Evolutionary conservation across 2,888 invertebrate genomes (phyloP), one percentile per base, ranked within the genome.

Genomic region (Agonum fuliginosum): DNA sequence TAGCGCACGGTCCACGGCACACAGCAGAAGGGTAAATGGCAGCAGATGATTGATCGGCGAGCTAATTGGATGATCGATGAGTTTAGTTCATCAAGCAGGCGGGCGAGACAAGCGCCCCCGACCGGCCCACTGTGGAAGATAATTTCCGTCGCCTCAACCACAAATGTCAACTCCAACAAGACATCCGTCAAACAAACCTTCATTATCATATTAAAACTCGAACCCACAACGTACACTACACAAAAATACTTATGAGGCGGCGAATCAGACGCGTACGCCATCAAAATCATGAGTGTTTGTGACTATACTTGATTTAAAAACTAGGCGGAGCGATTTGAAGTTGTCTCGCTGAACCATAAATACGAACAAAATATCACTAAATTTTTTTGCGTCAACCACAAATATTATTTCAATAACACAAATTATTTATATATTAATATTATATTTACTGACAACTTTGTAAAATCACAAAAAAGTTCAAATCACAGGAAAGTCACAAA

Each of bases 41-140:
- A 87, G 87, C 85, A 88, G 89, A 92, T 93, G 93, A 93, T 93
- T 91, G 93, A 93, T 93, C 92, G 89, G 85, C 83, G 83, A 81
- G 87, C 90, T 93, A 93, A 93, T 93, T 93, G 93, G 91, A 90
- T 93, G 93, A 93, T 93, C 90, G 93, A 93, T 93, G 91, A 88
- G 87, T 82, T 86, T 85, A 87, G 87, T 87, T 87, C 86, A 86
- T 86, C 86, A 86, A 86, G 85, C 84, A 83, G 83, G 78, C 78
- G 78, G 71, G 34, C 43, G 27, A 51, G 34, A n/a, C 14, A 14
- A 27, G 48, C 46, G 71, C 46, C 46, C 71, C 48, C 27, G n/a
- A 51, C 48, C 12, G 46, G 71, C 46, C 46, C 71, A 71, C 27
- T 27, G 71, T 30, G 22, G 46, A 72, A 72, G 72, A 72, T 72